Conservation (phyloP, 2,888 invertebrate species). For the Dilophus febrilis region DNA sequence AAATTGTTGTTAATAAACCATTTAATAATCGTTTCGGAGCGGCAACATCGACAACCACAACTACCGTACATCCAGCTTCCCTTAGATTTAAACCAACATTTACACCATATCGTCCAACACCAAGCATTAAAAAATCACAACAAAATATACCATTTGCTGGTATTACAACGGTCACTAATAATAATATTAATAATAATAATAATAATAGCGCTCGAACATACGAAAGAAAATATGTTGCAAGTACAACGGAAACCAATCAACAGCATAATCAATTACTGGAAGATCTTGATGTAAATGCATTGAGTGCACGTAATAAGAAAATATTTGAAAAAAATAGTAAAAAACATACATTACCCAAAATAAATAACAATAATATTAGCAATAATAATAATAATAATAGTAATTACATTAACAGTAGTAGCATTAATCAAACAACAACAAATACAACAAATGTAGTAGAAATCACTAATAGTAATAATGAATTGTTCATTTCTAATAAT, state of each 20-base stretch:
- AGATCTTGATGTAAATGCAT: conserved; percentile 32
- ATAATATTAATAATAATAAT: too few species aligned
- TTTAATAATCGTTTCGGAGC: conserved; percentile 23
- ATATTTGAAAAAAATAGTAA: conserved; percentile 32
- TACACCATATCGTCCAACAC: conserved; percentile 12
- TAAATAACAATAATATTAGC: background rate
- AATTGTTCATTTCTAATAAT: too few species aligned
- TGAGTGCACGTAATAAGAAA: conserved; percentile 36
- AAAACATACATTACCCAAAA: conserved; percentile 17
- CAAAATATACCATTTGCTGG: conserved; percentile 18
- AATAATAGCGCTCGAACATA: conserved; percentile 11
- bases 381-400: too few species aligned
- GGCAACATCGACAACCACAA: too few species aligned
- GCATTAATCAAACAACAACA: too few species aligned
- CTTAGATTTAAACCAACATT: conserved; percentile 20
- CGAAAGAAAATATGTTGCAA: conserved; percentile 24
- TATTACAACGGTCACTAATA: conserved; percentile 19
- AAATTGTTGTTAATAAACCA: conserved; percentile 17
- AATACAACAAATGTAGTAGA: too few species aligned
- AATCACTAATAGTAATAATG: too few species aligned
- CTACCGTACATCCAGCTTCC: conserved; percentile 23
- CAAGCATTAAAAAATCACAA: conserved; percentile 18
- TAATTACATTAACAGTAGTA: too few species aligned
- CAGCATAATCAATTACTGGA: conserved; percentile 21
- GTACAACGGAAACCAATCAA: conserved; percentile 16